A percentile compares a stretch with the other conserved stretches of the same genome.
Evolutionary conservation across 2,797 vertebrate species (phyloP).

Genomic region (Acanthornis magna): DNA sequence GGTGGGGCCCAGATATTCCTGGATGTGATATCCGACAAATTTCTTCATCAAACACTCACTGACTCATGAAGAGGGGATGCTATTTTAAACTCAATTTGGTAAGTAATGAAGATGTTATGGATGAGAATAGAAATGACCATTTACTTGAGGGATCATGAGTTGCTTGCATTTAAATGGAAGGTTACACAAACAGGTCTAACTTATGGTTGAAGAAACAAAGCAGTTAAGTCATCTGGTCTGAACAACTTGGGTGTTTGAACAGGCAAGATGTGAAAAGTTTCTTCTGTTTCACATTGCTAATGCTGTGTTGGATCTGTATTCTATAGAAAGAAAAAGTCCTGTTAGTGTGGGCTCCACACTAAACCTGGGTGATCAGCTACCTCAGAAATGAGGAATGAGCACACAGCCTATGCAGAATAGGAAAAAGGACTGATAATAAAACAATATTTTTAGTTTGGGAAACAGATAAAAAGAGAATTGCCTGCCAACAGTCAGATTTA

Average conservation of each 20-base stretch:
- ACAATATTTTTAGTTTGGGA: neutral
- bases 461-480: neutral
- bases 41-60: conserved; percentile 68
- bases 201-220: neutral
- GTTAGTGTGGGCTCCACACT: neutral
- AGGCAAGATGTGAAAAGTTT: neutral
- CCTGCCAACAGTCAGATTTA: neutral
- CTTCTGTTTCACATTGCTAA: neutral
- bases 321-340: neutral
- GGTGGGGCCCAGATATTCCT: conserved; percentile 70
- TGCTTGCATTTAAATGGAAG: conserved; percentile 29
- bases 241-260: neutral
- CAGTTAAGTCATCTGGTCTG: neutral
- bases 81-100: conserved; percentile 66
- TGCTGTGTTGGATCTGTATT: neutral
- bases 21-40: conserved; percentile 69
- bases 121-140: conserved; percentile 60
- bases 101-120: conserved; percentile 63
- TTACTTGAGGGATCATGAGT: conserved; percentile 32
- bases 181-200: neutral
- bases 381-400: neutral
- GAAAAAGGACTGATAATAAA: neutral
- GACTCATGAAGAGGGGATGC: conserved; percentile 69
- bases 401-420: neutral
- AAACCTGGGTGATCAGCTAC: neutral